Percentiles rank a stretch among this genome's conserved stretches.
Conservation (phyloP, 2,888 invertebrate species). For the Chrysotoxum bicinctum region DNA sequence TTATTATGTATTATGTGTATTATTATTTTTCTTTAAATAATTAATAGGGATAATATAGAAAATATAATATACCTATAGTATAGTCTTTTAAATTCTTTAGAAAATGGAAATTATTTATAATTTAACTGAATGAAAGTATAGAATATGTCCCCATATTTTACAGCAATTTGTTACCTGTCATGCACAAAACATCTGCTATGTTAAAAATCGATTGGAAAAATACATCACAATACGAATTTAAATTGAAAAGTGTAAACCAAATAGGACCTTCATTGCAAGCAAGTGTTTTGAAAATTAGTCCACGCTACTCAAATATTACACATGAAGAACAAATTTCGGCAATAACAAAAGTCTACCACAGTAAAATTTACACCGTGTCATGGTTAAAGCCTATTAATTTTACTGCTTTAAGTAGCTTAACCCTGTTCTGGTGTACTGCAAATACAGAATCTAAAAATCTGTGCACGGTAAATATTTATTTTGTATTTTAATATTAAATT, state of each 20-base stretch:
- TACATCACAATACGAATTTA: constrained; percentile 11
- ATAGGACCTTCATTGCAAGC: neutral
- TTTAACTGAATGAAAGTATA: too few species aligned
- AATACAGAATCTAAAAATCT: neutral
- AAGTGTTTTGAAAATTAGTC: neutral
- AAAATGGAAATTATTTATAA: too few species aligned
- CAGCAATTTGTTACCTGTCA: neutral
- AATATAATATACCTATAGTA: too few species aligned
- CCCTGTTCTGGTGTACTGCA: neutral
- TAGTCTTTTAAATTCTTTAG: too few species aligned
- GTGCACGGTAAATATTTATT: neutral
- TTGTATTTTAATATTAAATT: neutral
- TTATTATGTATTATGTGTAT: too few species aligned
- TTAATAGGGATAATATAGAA: too few species aligned
- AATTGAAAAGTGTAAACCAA: neutral
- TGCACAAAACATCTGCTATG: neutral
- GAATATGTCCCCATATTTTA: neutral
- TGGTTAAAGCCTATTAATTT: neutral
- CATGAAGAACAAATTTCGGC: neutral
- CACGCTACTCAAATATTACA: neutral
- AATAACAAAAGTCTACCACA: neutral
- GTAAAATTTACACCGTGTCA: neutral
- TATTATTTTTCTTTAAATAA: too few species aligned
- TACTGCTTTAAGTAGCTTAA: neutral
- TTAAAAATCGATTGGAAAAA: neutral